Conservation (phyloP, 1,140 invertebrate species). For the Zaprionus davidi region DNA sequence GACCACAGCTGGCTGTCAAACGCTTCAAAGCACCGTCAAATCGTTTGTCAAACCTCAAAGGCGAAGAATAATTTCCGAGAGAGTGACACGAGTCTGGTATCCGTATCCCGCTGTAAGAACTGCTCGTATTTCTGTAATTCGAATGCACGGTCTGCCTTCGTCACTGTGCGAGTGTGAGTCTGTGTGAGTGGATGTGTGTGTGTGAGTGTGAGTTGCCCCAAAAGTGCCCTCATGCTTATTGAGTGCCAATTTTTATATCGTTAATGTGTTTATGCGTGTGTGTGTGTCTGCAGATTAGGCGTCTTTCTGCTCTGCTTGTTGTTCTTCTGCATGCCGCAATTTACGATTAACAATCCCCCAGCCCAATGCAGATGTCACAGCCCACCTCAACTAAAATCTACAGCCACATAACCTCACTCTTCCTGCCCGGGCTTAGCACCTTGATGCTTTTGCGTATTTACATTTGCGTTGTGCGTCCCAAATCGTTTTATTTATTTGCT, state of each 20-base stretch:
- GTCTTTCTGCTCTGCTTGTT: conserved; percentile 41
- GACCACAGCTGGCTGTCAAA: neutral
- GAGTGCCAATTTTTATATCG: conserved; percentile 80
- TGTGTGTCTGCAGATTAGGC: conserved; percentile 55
- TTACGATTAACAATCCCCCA: conserved; percentile 44
- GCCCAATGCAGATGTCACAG: neutral
- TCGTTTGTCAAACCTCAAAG: conserved; percentile 15
- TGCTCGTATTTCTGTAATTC: conserved; percentile 63
- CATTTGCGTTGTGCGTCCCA: conserved; percentile 55
- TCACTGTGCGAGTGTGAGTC: conserved; percentile 6
- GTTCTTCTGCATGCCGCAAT: conserved; percentile 37
- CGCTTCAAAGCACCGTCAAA: neutral
- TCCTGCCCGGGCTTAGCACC: conserved; percentile 49
- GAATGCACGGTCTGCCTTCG: conserved; percentile 57
- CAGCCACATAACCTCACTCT: conserved; percentile 34
- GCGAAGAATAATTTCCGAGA: conserved; percentile 29
- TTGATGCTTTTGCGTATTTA: conserved; percentile 65
- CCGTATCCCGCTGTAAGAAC: conserved; percentile 32
- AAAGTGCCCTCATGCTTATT: conserved; percentile 78
- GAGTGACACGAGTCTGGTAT: neutral
- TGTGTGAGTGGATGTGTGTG: conserved; percentile 23
- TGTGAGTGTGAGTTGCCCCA: conserved; percentile 37
- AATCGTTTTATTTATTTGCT: conserved; percentile 80
- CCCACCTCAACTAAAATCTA: neutral
- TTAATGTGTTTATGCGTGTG: conserved; percentile 54